Conservation (phyloP, 2,113 vertebrate species). For the Phylloscopus whistleri region DNA sequence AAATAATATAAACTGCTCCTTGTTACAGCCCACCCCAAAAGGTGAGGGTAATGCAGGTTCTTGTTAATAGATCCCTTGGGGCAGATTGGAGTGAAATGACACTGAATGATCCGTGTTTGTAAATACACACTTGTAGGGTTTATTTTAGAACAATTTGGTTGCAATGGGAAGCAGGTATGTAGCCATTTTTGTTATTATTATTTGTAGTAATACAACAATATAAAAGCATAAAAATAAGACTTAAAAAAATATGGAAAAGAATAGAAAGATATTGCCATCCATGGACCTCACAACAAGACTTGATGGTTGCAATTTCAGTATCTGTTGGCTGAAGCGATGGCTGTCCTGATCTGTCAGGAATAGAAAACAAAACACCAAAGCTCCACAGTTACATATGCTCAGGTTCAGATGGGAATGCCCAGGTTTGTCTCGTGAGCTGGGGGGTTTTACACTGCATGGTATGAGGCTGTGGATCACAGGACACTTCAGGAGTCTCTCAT, state of each 20-base stretch:
- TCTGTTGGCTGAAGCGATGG: neutral
- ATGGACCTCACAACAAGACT: neutral
- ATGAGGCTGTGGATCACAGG: neutral
- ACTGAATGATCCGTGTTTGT: fast-evolving
- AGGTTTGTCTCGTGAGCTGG: neutral
- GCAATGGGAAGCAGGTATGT: neutral
- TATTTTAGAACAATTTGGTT: neutral
- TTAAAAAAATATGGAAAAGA: neutral
- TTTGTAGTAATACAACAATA: neutral
- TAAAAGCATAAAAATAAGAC: neutral
- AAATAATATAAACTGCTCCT: neutral
- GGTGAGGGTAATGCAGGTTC: neutral
- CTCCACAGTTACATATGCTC: neutral
- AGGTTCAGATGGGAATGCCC: neutral
- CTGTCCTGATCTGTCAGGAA: neutral
- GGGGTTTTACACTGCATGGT: neutral
- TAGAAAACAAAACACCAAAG: neutral
- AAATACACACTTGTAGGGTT: neutral
- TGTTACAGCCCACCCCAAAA: neutral
- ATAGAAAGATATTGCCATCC: neutral
- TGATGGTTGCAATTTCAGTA: neutral
- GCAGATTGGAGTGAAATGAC: neutral
- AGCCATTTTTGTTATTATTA: neutral
- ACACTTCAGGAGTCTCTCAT: neutral
- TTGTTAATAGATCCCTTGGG: neutral